phyloP scores from a whole-genome alignment of 2,113 vertebrate genomes.

The Acrocephalus arundinaceus region DNA sequence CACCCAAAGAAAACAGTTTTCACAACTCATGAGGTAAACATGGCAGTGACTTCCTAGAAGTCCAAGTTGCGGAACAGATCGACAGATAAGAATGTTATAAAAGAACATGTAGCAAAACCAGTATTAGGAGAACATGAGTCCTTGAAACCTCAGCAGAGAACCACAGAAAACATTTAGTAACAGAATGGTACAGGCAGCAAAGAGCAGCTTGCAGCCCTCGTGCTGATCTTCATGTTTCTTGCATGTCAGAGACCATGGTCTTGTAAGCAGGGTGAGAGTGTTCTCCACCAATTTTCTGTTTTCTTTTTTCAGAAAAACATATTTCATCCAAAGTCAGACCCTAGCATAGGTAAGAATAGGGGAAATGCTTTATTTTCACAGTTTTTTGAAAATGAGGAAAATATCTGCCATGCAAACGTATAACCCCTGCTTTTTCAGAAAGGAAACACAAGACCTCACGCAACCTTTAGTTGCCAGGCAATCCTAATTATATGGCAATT shows the following conservation, averaged over 20 bases:
- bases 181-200: not conserved
- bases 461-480: not conserved
- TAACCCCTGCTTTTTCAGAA: not conserved
- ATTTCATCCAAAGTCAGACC: not conserved
- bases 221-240: not conserved
- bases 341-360: not conserved
- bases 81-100: constrained; percentile 16
- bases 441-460: not conserved
- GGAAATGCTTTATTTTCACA: not conserved
- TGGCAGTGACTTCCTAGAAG: not conserved
- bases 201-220: not conserved
- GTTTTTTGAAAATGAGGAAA: not conserved
- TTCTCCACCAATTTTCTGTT: not conserved
- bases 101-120: not conserved
- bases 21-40: not conserved
- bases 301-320: not conserved
- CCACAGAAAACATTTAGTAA: not conserved
- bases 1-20: constrained; percentile 5
- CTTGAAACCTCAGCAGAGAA: not conserved
- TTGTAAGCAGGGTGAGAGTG: not conserved
- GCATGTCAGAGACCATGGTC: not conserved
- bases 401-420: not conserved
- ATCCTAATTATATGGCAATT: not conserved
- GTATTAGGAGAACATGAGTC: not conserved
- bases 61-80: not conserved